Conservation (phyloP, 2,113 vertebrate species). For the Paradoxurus hermaphroditus region DNA sequence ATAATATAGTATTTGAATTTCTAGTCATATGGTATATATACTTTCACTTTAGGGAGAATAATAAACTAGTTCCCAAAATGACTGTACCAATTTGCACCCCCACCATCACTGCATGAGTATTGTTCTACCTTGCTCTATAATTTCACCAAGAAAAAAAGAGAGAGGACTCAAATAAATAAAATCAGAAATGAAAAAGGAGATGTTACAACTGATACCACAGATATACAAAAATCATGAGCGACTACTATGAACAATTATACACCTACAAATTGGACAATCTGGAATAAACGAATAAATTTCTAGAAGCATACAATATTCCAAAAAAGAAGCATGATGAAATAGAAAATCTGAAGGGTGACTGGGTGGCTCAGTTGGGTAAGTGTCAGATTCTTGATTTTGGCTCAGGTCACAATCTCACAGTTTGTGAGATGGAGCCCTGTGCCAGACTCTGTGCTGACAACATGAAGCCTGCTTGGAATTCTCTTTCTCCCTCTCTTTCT, state of each 20-base stretch:
- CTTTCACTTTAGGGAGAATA: background rate
- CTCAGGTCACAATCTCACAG: too few relatives aligned
- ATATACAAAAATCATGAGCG: background rate
- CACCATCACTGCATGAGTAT: background rate
- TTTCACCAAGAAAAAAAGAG: background rate
- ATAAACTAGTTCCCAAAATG: background rate
- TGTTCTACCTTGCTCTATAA: background rate
- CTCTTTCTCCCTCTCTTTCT: too few relatives aligned
- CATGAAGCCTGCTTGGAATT: too few relatives aligned
- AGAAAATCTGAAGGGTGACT: background rate
- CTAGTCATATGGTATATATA: background rate
- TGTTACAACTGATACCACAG: background rate
- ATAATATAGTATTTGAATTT: background rate
- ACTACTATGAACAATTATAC: background rate
- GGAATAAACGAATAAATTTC: background rate
- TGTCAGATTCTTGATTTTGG: too few relatives aligned
- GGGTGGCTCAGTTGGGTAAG: too few relatives aligned
- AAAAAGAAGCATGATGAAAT: background rate
- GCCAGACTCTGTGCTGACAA: too few relatives aligned
- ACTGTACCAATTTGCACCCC: background rate
- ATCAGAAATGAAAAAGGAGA: background rate
- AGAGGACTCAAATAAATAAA: background rate
- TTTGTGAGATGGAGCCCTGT: too few relatives aligned
- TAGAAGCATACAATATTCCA: background rate
- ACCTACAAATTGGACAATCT: background rate